Percentiles rank a stretch among this genome's conserved stretches.
phyloP scores from a whole-genome alignment of 2,888 invertebrate genomes.

The Latrodectus hesperus region DNA sequence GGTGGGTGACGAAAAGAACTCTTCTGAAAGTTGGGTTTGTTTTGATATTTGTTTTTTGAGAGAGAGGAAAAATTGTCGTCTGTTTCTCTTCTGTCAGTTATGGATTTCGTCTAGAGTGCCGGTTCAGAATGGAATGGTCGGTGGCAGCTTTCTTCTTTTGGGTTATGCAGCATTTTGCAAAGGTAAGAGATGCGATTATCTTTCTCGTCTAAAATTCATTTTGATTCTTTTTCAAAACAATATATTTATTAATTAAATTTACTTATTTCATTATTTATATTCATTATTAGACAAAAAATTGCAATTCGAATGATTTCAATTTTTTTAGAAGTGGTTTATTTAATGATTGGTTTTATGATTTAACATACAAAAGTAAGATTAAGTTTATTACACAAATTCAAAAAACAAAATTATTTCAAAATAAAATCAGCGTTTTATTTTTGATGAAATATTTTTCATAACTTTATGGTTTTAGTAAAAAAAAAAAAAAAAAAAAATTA shows the following conservation, averaged over 20 bases:
- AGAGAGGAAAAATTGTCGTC: conserved; percentile 1
- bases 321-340: not conserved
- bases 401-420: no score
- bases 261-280: not conserved
- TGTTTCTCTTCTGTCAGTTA: conserved; percentile 7
- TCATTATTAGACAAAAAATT: not conserved
- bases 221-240: not conserved
- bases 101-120: not conserved
- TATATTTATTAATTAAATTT: not conserved
- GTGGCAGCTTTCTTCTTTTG: conserved; percentile 28
- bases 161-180: conserved; percentile 19
- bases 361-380: no score
- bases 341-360: no score
- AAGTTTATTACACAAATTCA: no score
- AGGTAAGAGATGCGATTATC: conserved; percentile 14
- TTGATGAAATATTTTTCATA: no score
- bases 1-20: conserved; percentile 34
- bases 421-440: no score
- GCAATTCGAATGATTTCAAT: not conserved
- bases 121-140: conserved; percentile 34
- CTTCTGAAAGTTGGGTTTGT: conserved; percentile 9
- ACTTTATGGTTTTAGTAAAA: no score
- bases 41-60: not conserved
- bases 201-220: not conserved
- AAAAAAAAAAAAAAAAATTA: no score